Conservation (phyloP, 2,888 invertebrate genomes). For the Mythimna loreyi region DNA sequence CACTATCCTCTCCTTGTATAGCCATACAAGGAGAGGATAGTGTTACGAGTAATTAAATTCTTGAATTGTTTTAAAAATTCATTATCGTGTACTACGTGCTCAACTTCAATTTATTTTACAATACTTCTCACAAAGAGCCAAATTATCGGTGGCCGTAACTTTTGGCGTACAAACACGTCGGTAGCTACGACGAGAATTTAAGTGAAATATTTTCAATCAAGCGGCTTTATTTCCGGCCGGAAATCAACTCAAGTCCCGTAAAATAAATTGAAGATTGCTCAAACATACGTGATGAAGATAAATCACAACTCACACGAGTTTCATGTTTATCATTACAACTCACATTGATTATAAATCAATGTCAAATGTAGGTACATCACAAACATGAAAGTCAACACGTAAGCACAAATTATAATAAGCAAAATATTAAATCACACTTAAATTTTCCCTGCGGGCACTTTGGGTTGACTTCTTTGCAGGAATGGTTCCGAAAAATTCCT, state of each 20-base stretch:
- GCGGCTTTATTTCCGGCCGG: conserved; percentile 6
- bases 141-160: not conserved
- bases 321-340: not conserved
- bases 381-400: not conserved
- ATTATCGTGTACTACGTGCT: not conserved
- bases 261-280: conserved; percentile 16
- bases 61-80: conserved; percentile 2
- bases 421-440: too few species aligned
- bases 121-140: not conserved
- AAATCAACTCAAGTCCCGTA: not conserved
- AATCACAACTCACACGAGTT: not conserved
- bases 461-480: too few species aligned
- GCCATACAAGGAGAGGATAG: too few species aligned
- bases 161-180: too few species aligned
- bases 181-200: not conserved
- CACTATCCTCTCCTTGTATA: not conserved
- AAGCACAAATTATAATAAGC: not conserved
- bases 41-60: not conserved
- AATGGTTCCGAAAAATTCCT: not conserved
- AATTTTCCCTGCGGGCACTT: too few species aligned
- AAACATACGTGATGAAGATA: conserved; percentile 7
- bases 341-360: not conserved
- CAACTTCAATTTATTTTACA: not conserved
- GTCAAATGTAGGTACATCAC: not conserved
- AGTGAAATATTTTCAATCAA: conserved; percentile 10